These are phyloP conservation scores for Atractosteus spatula DNA, from an alignment of 2,113 vertebrate species.

Conservation along the genomic window DNA sequence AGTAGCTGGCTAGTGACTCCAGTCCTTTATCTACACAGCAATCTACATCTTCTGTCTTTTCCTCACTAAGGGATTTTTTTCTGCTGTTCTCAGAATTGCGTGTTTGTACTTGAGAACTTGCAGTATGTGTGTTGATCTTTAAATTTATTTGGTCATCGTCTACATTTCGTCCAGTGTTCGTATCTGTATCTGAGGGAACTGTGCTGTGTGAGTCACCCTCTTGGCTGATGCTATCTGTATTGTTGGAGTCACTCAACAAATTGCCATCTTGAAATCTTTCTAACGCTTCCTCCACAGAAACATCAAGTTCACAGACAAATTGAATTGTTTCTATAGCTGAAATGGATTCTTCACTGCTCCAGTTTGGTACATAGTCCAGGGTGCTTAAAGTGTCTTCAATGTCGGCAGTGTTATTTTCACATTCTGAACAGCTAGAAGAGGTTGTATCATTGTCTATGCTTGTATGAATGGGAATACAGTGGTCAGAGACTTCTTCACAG, in stretches of 20 bases:
- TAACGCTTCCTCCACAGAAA: slow-evolving; percentile 19
- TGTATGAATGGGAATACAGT: neutral
- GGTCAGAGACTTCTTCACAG: slow-evolving; percentile 6
- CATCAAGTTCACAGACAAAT: slow-evolving; percentile 7
- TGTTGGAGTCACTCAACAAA: neutral
- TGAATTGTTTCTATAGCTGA: neutral
- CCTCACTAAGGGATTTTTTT: neutral
- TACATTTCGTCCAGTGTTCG: neutral
- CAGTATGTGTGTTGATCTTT: no score
- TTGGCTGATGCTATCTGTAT: neutral
- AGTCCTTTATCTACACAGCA: slow-evolving; percentile 13
- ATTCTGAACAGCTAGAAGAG: neutral
- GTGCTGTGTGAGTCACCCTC: neutral
- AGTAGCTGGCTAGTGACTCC: slow-evolving; percentile 3
- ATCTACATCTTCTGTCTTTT: neutral
- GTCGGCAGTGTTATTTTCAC: neutral
- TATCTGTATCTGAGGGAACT: slow-evolving; percentile 9
- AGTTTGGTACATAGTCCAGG: slow-evolving; percentile 17
- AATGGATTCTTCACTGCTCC: slow-evolving; percentile 32
- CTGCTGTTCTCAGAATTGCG: neutral
- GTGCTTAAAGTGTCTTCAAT: slow-evolving; percentile 4
- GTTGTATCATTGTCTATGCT: neutral
- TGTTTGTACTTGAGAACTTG: neutral
- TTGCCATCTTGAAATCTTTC: slow-evolving; percentile 12
- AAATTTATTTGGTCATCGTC: slow-evolving; percentile 1